Base-by-base conservation (phyloP, 2,113 vertebrate genomes). In the Erinaceus europaeus region DNA sequence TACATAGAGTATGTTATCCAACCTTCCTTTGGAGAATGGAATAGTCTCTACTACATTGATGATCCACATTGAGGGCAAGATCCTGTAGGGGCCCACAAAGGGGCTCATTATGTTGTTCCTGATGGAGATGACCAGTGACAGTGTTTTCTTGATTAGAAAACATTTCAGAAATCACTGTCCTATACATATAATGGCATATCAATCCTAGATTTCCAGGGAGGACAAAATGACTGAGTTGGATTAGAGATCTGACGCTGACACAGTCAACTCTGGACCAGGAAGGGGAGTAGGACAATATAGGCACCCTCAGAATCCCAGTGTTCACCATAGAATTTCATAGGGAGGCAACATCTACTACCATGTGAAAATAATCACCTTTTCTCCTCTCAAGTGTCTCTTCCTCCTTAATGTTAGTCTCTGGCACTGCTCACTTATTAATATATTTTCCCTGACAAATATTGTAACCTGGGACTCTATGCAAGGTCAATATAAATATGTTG, bases 91-190 rank as follows among this genome's bases (percentile, higher is more conserved):
- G n/a, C n/a, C n/a, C n/a, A n/a, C n/a, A n/a, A n/a, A n/a, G n/a
- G n/a, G n/a, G n/a, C n/a, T n/a, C n/a, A n/a, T n/a, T n/a, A n/a
- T n/a, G n/a, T n/a, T n/a, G n/a, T n/a, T n/a, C n/a, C n/a, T n/a
- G n/a, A n/a, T n/a, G n/a, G n/a, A n/a, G n/a, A n/a, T n/a, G n/a
- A n/a, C n/a, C 50, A 68, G 34, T 72, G 34, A 50, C 40, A 52
- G 3, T 11, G 91, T 91, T 72, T 76, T 84, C 73, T 38, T 76
- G 62, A 62, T 64, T 73, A 5, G 1, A 18, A 79, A 89, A 80
- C 67, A 67, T 34, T 69, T 87, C 40, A 69, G 72, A 64, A 32
- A 29, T 72, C 13, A 76, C 34, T 86, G 4, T 32, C 38, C 11
- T 84, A 25, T 69, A 29, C 2, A 4, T 78, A 18, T 61, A 75